These are phyloP conservation scores for Lasioglossum zephyrum DNA, from an alignment of 2,888 invertebrate species.

Conservation along the genomic window DNA sequence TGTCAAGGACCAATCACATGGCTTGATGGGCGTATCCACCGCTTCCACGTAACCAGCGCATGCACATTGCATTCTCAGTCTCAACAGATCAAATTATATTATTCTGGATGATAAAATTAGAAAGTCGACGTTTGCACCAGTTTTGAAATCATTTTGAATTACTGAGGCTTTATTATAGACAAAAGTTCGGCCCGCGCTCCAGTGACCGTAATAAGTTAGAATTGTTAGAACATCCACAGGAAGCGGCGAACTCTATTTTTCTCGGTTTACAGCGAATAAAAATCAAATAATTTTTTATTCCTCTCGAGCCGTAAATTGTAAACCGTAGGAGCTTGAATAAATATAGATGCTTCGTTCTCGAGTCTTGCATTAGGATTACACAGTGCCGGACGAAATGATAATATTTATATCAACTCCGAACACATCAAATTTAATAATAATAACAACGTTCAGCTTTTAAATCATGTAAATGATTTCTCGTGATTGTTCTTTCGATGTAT, in stretches of 20 bases:
- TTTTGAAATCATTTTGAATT: neutral
- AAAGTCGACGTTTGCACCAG: neutral
- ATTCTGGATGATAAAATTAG: neutral
- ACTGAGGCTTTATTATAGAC: neutral
- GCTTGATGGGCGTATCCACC: neutral
- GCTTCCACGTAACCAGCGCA: neutral
- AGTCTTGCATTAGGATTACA: neutral
- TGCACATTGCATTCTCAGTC: neutral
- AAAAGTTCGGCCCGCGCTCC: neutral
- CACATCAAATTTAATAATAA: neutral
- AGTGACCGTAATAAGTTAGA: neutral
- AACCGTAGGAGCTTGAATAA: neutral
- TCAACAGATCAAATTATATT: neutral
- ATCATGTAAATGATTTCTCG: too few species aligned
- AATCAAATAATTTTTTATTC: neutral
- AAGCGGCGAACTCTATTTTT: neutral
- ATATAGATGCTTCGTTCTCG: neutral
- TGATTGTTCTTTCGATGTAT: too few species aligned
- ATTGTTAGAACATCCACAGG: neutral
- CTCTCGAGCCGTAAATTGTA: neutral
- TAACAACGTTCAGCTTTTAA: neutral
- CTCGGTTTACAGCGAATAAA: neutral
- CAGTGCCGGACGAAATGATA: neutral
- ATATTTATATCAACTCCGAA: neutral
- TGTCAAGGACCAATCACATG: neutral